phyloP scores from a whole-genome alignment of 1,140 invertebrate species.

The Leptinotarsa lineolata region DNA sequence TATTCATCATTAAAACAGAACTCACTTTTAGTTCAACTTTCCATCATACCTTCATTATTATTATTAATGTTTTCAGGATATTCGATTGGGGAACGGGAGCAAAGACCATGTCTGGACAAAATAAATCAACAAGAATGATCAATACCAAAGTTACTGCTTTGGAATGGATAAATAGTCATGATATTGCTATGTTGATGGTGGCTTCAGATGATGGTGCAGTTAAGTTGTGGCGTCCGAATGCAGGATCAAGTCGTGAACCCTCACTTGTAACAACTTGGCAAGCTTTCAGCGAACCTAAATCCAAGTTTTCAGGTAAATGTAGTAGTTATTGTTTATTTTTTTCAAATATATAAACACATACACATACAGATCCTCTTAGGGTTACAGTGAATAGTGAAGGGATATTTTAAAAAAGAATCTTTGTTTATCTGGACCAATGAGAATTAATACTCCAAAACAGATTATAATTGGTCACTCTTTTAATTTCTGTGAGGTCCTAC shows the following conservation, averaged over 20 bases:
- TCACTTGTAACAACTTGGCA: slow-evolving; percentile 81
- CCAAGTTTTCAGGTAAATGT: slow-evolving; percentile 21
- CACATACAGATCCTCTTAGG: no score
- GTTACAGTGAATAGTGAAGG: no score
- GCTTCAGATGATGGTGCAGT: slow-evolving; percentile 80
- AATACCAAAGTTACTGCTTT: slow-evolving; percentile 74
- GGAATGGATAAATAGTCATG: slow-evolving; percentile 89
- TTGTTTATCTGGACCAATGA: no score
- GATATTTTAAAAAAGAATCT: no score
- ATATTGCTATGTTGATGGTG: slow-evolving; percentile 73
- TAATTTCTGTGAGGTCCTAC: no score
- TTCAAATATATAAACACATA: no score
- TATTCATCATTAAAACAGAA: no score
- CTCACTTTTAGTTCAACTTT: no score
- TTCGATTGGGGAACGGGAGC: slow-evolving; percentile 74
- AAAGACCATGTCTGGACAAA: slow-evolving; percentile 63
- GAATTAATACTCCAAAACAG: no score
- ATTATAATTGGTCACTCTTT: no score
- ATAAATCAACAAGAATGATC: slow-evolving; percentile 54
- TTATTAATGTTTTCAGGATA: slow-evolving; percentile 57
- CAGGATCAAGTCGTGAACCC: slow-evolving; percentile 59
- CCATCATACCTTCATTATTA: neutral
- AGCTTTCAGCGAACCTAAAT: slow-evolving; percentile 71
- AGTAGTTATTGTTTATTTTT: neutral
- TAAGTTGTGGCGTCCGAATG: slow-evolving; percentile 67